Evolutionary conservation across 2,113 vertebrate species (phyloP).

Genomic region (Boulengerochromis microlepis): DNA sequence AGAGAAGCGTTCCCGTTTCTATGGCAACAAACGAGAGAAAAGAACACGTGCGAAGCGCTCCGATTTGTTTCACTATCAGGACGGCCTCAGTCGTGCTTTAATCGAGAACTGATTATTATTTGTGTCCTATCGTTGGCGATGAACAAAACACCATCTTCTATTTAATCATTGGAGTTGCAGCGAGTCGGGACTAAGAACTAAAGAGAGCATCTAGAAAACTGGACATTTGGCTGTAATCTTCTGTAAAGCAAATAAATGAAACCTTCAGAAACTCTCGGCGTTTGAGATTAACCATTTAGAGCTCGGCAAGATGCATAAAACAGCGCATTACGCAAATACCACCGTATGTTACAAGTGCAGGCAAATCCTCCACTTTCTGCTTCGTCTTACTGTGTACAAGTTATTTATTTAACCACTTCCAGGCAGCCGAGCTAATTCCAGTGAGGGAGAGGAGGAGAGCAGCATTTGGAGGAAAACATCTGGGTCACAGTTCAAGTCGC

Average conservation of each 20-base stretch:
- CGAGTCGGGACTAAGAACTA: neutral
- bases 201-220: neutral
- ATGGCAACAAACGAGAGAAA: neutral
- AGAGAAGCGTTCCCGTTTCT: neutral
- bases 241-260: neutral
- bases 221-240: neutral
- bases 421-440: neutral
- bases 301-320: neutral
- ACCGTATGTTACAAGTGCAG: too few relatives aligned
- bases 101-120: neutral
- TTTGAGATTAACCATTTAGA: neutral
- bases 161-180: neutral
- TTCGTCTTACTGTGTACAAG: neutral
- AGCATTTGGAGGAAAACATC: slow-evolving; percentile 8
- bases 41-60: neutral
- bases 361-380: neutral
- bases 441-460: neutral
- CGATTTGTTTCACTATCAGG: neutral
- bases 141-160: neutral
- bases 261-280: accelerated
- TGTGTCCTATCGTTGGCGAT: neutral
- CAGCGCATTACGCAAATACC: neutral
- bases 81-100: neutral
- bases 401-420: neutral
- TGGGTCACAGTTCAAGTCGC: slow-evolving; percentile 35